Evolutionary conservation across 2,797 vertebrate species (phyloP).

Genomic region (Galagoides demidoff): DNA sequence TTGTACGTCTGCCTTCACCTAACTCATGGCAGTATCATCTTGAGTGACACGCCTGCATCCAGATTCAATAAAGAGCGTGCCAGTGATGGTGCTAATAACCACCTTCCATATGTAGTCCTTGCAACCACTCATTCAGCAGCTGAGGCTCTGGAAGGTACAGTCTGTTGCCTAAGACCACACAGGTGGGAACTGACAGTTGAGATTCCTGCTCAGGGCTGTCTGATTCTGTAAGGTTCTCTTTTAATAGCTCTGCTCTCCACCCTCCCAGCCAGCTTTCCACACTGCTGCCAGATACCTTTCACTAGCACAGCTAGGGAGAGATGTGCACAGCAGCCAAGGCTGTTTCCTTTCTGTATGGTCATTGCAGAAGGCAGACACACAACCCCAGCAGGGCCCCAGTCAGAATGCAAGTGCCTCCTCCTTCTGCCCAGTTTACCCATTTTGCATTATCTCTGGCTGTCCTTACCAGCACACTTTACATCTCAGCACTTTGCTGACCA

Average conservation of each 20-base stretch:
- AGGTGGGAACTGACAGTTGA: not conserved
- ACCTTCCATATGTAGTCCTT: not conserved
- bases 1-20: not conserved
- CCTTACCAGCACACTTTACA: too few species aligned
- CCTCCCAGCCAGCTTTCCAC: not conserved
- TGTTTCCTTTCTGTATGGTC: not conserved
- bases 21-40: not conserved
- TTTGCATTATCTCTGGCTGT: not conserved
- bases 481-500: not conserved
- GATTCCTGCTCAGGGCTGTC: not conserved
- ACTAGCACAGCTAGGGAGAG: not conserved
- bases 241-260: not conserved
- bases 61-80: not conserved
- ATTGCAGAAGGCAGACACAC: not conserved
- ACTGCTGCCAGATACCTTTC: not conserved
- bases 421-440: rapidly evolving
- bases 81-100: not conserved
- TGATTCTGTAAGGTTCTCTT: not conserved
- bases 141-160: not conserved
- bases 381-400: too few species aligned
- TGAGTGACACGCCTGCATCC: not conserved
- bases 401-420: not conserved
- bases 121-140: not conserved
- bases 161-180: not conserved
- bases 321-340: not conserved